phyloP scores from a whole-genome alignment of 2,888 invertebrate species.

The Harpagoxenus sublaevis region DNA sequence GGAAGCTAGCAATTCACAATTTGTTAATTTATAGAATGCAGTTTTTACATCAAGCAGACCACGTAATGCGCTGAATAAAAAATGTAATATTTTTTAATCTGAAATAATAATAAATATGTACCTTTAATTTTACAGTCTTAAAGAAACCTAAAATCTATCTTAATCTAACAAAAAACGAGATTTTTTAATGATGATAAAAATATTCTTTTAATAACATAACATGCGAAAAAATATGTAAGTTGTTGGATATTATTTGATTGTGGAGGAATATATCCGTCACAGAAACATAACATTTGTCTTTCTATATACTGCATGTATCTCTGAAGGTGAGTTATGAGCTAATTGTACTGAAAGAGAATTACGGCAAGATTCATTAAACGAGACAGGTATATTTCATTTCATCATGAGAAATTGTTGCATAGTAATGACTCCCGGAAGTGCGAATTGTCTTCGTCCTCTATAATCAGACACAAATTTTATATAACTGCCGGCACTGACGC shows the following conservation, averaged over 20 bases:
- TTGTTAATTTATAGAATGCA: background rate
- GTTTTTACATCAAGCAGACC: background rate
- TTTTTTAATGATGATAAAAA: background rate
- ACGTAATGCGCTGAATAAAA: background rate
- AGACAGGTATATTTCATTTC: conserved; percentile 29
- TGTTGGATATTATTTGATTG: background rate
- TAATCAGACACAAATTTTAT: conserved; percentile 54
- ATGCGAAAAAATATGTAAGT: background rate
- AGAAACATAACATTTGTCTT: background rate
- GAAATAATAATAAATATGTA: background rate
- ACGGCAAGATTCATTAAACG: conserved; percentile 11
- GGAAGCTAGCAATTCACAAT: background rate
- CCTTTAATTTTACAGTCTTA: background rate
- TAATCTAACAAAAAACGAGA: background rate
- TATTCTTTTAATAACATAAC: background rate
- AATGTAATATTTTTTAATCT: background rate
- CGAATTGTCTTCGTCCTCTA: conserved; percentile 46
- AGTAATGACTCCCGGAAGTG: conserved; percentile 52
- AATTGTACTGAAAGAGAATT: conserved; percentile 7
- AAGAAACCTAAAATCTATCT: background rate
- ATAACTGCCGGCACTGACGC: conserved; percentile 8
- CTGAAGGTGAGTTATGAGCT: conserved; percentile 12
- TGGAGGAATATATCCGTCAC: background rate
- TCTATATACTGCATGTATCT: background rate
- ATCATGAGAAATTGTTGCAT: conserved; percentile 35